Evolutionary conservation across 2,888 invertebrate species (phyloP).

Genomic region (Diadegma fenestrale): DNA sequence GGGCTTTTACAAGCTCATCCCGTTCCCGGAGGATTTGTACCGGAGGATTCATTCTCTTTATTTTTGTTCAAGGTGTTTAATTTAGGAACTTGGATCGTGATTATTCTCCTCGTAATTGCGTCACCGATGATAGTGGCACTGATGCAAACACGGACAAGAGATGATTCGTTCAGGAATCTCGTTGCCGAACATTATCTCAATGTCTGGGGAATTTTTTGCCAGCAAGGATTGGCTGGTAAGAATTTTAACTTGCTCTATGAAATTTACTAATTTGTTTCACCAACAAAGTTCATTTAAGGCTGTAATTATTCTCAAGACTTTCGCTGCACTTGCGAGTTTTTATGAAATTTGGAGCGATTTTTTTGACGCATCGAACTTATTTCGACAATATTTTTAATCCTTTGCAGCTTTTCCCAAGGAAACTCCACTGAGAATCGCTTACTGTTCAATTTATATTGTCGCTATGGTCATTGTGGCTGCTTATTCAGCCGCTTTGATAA

Average conservation of each 20-base stretch:
- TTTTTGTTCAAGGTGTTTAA: slow-evolving; percentile 54
- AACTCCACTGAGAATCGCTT: slow-evolving; percentile 75
- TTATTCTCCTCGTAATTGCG: slow-evolving; percentile 58
- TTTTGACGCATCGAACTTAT: background rate
- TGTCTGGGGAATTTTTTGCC: slow-evolving; percentile 78
- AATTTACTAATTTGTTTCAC: background rate
- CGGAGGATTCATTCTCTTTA: background rate
- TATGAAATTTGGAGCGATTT: no score
- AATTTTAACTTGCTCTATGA: background rate
- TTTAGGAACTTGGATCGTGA: slow-evolving; percentile 66
- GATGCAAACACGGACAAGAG: slow-evolving; percentile 55
- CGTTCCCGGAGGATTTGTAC: no score
- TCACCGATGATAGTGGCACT: slow-evolving; percentile 58
- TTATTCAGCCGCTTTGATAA: slow-evolving; percentile 77
- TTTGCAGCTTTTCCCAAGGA: slow-evolving; percentile 74
- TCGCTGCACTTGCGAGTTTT: no score
- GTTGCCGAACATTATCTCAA: slow-evolving; percentile 69
- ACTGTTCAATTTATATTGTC: slow-evolving; percentile 76
- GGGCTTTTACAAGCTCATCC: no score
- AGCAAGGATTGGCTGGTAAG: slow-evolving; percentile 76
- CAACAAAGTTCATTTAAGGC: no score
- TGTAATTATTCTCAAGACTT: no score
- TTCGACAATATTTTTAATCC: background rate
- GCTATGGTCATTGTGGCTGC: slow-evolving; percentile 76
- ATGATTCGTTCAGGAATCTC: background rate